A percentile compares a stretch with the other conserved stretches of the same genome.
Evolutionary conservation across 1,140 invertebrate species (phyloP).

Genomic region (Rhopalosiphum padi): DNA sequence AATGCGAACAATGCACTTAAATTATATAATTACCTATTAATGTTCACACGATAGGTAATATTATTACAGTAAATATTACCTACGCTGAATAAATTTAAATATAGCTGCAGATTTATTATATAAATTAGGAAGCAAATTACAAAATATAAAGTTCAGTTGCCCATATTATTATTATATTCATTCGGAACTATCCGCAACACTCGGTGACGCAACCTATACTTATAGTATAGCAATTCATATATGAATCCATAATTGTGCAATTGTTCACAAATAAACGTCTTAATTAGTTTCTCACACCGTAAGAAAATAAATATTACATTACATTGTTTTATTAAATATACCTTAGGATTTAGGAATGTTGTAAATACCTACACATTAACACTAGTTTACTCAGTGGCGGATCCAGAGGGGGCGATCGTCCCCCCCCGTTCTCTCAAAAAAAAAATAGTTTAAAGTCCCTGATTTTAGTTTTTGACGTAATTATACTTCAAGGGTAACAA

Average conservation of each 20-base stretch:
- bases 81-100: neutral
- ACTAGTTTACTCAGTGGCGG: too few relatives aligned
- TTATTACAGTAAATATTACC: neutral
- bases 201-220: neutral
- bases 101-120: neutral
- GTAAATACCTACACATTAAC: too few relatives aligned
- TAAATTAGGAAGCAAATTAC: neutral
- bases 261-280: neutral
- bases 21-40: neutral
- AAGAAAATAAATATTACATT: too few relatives aligned
- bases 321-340: too few relatives aligned
- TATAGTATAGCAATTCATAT: neutral
- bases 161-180: neutral
- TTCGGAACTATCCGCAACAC: neutral
- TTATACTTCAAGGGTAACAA: too few relatives aligned
- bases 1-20: neutral
- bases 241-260: neutral
- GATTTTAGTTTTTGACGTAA: too few relatives aligned
- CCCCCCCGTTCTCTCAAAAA: too few relatives aligned
- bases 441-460: too few relatives aligned
- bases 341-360: too few relatives aligned
- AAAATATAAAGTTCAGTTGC: neutral
- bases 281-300: too few relatives aligned
- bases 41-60: neutral
- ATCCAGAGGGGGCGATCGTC: too few relatives aligned